Evolutionary conservation across 53 echinoderm and acorn worm genomes (phyloP), one percentile per base, ranked within the genome.

Genomic region (Temnopleurus reevesii): DNA sequence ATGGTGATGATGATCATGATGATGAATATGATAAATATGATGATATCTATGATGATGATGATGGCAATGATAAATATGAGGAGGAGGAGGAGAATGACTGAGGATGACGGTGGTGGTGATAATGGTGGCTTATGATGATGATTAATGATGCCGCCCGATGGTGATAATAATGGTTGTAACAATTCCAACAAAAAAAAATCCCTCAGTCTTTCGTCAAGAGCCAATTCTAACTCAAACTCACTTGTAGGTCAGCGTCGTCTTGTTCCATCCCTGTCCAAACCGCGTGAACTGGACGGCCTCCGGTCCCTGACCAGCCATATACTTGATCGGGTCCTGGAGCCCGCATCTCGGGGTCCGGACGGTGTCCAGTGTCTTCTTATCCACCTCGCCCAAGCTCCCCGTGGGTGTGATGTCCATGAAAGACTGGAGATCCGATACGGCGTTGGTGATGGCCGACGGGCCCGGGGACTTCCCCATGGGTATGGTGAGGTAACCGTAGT

Each of bases 271-370:
- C 26, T 58, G 59, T 43, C 77, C 83, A 59, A 84, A 89, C 45
- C 81, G 88, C 34, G 77, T 46, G 51, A 49, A 90, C 5, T 77
- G n/a, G 51, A 55, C 81, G 13, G 3, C 35, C 3, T 25, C 13
- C 1, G 61, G 57, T 76, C 45, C 46, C 26, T 63, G 54, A 1
- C 3, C 55, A 25, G 77, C 36, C 30, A 46, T 77, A 2, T 59
- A 31, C 10, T 34, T 77, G 27, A 84, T 45, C 28, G 90, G 77
- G 49, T 94, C 95, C 30, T 83, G 85, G 36, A 95, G 81, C 17
- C 95, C 95, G 36, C 95, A 95, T 23, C 95, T 76, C 3, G 95
- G 95, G 71, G 79, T 93, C 12, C 90, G 64, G 77, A 95, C 92
- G 85, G 90, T 89, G 49, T 81, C 86, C 79, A 92, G 53, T 15